These are phyloP conservation scores for Marmota monax DNA, from an alignment of 2,113 vertebrate genomes.

Conservation along the genomic window DNA sequence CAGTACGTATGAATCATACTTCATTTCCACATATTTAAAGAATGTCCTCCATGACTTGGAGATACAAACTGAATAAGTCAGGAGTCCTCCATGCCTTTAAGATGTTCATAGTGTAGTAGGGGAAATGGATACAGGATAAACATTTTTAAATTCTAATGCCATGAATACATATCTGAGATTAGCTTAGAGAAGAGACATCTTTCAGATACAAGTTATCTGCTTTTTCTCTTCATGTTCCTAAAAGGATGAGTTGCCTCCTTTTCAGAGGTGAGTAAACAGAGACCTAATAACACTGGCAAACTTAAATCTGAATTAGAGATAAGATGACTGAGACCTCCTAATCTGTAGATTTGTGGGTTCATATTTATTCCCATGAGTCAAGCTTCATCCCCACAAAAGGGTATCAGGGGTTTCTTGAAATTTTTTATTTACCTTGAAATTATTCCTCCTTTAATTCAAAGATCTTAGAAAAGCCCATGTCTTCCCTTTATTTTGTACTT, in stretches of 20 bases:
- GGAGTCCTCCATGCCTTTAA: background rate
- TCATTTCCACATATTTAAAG: slow-evolving; percentile 13
- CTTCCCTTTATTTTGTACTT: background rate
- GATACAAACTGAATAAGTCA: background rate
- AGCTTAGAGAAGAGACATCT: background rate
- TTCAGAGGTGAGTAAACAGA: slow-evolving; percentile 8
- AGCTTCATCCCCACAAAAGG: background rate
- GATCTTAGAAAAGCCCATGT: background rate
- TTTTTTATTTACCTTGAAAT: slow-evolving; percentile 47
- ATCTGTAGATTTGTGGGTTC: background rate
- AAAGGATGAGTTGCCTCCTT: background rate
- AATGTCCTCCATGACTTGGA: background rate
- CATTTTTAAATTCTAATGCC: slow-evolving; percentile 21
- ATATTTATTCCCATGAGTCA: background rate
- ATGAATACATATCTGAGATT: background rate
- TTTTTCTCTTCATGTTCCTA: slow-evolving; percentile 33
- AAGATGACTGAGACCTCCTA: background rate
- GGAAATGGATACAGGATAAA: background rate
- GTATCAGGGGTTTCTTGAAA: background rate
- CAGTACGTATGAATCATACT: background rate
- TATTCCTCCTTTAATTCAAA: slow-evolving; percentile 50
- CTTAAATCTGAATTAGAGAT: background rate
- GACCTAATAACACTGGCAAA: background rate
- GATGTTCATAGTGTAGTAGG: background rate
- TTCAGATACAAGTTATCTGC: slow-evolving; percentile 20